A percentile compares a stretch with the other conserved stretches of the same genome.
These are phyloP conservation scores for Serranus cabrilla DNA, from an alignment of 2,797 vertebrate genomes.

Conservation along the genomic window DNA sequence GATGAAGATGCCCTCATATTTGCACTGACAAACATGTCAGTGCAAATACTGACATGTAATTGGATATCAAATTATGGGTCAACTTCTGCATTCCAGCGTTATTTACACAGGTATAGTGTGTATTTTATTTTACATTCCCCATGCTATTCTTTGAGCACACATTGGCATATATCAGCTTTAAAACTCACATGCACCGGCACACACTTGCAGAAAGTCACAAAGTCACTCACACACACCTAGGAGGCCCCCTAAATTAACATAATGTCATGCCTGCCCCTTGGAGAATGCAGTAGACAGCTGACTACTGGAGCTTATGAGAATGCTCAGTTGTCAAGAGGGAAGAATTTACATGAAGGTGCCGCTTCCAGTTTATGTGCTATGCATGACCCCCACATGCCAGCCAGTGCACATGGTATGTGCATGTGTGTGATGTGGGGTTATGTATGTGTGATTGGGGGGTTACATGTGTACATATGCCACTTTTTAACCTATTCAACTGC, in stretches of 20 bases:
- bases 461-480: constrained; percentile 53
- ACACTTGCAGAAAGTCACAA: constrained; percentile 57
- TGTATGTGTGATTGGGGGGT: constrained; percentile 23
- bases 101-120: constrained; percentile 10
- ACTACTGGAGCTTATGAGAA: constrained; percentile 84
- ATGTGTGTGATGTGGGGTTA: constrained; percentile 71
- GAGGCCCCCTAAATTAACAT: constrained; percentile 72
- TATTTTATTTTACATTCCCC: constrained; percentile 6
- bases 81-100: constrained; percentile 11
- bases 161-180: constrained; percentile 26
- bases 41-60: constrained; percentile 22
- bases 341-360: constrained; percentile 87
- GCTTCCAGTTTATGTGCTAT: constrained; percentile 87
- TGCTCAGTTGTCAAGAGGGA: constrained; percentile 83
- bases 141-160: constrained; percentile 11
- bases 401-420: constrained; percentile 72
- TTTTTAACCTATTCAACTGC: constrained; percentile 54
- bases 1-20: constrained; percentile 47
- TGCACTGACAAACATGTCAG: constrained; percentile 29
- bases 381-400: constrained; percentile 84
- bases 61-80: constrained; percentile 19
- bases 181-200: constrained; percentile 35
- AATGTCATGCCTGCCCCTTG: constrained; percentile 77
- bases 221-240: constrained; percentile 58
- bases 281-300: constrained; percentile 87